Evolutionary conservation across 2,113 vertebrate species (phyloP).

Genomic region (Eolophus roseicapilla): DNA sequence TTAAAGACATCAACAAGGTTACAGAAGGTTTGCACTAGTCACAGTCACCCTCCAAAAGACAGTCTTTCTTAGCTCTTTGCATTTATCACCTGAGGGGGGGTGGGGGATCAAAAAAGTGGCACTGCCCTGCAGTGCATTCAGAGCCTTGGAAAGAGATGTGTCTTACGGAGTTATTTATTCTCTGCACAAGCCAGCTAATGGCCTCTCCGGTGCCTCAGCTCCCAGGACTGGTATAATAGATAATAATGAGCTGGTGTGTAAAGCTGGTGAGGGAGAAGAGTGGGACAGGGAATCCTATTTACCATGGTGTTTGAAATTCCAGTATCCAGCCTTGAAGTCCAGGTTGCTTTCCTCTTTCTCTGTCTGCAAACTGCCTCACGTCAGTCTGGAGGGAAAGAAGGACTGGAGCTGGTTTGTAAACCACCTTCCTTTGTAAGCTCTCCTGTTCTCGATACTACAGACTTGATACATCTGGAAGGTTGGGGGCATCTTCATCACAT

Average conservation of each 20-base stretch:
- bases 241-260: background rate
- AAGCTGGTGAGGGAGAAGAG: background rate
- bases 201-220: background rate
- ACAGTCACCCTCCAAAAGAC: background rate
- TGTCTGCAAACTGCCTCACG: background rate
- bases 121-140: background rate
- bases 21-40: background rate
- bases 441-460: background rate
- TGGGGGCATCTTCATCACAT: background rate
- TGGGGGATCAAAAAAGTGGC: background rate
- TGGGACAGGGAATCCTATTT: background rate
- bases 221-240: background rate
- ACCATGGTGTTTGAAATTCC: background rate
- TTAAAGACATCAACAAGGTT: background rate
- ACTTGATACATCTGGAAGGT: background rate
- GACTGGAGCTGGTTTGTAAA: background rate
- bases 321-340: background rate
- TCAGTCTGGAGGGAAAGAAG: background rate
- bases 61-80: background rate
- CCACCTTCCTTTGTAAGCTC: background rate
- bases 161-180: background rate
- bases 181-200: background rate
- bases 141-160: background rate
- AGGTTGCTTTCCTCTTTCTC: background rate
- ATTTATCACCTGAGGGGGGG: background rate